Base-by-base conservation (phyloP, 2,113 vertebrate genomes). In the Rhinoptilus africanus region DNA sequence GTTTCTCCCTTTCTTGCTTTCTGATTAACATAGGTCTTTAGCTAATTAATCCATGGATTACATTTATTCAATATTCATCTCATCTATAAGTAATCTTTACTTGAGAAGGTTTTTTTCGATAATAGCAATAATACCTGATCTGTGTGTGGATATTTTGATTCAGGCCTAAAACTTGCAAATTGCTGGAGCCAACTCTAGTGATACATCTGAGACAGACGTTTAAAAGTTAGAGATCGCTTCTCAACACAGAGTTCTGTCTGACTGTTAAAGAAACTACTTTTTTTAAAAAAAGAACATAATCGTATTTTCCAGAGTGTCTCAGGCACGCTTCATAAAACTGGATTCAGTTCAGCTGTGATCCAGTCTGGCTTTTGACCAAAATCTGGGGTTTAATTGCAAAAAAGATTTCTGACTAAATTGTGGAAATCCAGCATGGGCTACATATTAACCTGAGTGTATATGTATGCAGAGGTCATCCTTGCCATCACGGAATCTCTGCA, bases 21-120 rank as follows among this genome's bases (percentile, higher is more conserved):
- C 89, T 88, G 89, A 89, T 97, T 96, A 97, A 96, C 89, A 87
- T 47, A 88, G 72, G 73, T 54, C 76, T 96, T 97, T 96, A 96
- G 92, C 95, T 98, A 97, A 97, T 97, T 97, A 97, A 96, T 92
- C 89, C 91, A 67, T 47, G 86, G 93, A 81, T 97, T 97, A 93
- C 88, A 94, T 95, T 96, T 96, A 87, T 81, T 95, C 92, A 94
- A 87, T 80, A 93, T 96, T 95, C 71, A 95, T 87, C 90, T 95
- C 87, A 92, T 96, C 92, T 90, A 96, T 95, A 96, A 95, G 41
- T 93, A 96, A 97, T 92, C 56, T 94, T 81, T 88, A 78, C 57
- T 85, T 91, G 87, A 88, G 72, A 93, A 37, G 67, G 30, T 24
- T 95, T 92, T 95, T 92, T 84, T 1, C 2, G 82, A 14, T 51